These are phyloP conservation scores for Stegophylla sp. DNA, from an alignment of 2,888 invertebrate genomes.

Conservation along the genomic window DNA sequence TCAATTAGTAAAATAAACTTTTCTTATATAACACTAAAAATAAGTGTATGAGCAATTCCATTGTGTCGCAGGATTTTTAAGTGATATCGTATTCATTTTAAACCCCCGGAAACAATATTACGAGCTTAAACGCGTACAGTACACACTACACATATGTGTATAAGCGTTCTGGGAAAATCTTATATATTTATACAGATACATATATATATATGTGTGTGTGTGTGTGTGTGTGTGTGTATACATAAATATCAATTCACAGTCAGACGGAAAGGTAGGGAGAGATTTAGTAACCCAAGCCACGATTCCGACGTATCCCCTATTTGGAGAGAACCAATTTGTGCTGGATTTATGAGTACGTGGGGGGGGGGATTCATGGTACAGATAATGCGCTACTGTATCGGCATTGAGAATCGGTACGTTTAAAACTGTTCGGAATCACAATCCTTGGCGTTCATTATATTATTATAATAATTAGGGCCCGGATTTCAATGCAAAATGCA, in stretches of 20 bases:
- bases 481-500: too few relatives aligned
- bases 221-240: too few relatives aligned
- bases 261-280: neutral
- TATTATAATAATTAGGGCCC: too few relatives aligned
- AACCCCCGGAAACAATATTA: neutral
- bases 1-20: too few relatives aligned
- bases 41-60: too few relatives aligned
- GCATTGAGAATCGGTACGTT: neutral
- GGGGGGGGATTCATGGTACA: neutral
- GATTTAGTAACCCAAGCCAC: neutral
- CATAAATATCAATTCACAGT: neutral
- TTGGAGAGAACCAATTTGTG: conserved; percentile 8
- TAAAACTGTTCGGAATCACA: too few relatives aligned
- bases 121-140: neutral
- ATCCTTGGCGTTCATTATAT: too few relatives aligned
- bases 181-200: neutral
- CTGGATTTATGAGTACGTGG: conserved; percentile 1
- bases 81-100: neutral
- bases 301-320: neutral
- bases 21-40: too few relatives aligned
- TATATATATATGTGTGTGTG: neutral
- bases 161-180: neutral
- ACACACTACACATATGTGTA: too few relatives aligned
- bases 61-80: neutral
- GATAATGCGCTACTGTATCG: neutral